Base-by-base conservation (phyloP, 2,888 invertebrate genomes). In the Morpho achilles region DNA sequence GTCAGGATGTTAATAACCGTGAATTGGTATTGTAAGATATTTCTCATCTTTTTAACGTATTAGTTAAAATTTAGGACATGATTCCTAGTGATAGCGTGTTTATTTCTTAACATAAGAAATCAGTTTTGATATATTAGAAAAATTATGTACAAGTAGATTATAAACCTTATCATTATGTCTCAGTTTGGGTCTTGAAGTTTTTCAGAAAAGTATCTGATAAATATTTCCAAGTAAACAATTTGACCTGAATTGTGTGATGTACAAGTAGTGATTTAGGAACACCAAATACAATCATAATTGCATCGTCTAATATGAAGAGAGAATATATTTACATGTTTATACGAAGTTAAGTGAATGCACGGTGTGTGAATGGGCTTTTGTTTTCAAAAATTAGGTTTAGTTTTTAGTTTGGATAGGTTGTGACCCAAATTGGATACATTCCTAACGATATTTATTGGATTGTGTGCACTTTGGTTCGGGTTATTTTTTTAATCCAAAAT, bases 391-490 rank as follows among this genome's bases (percentile, higher is more conserved):
- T 69, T 61, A 6, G 7, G 43, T 43, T 64, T 53, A 66, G 56
- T 46, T 61, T 60, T 62, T 52, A 57, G 60, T 54, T 47, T 50
- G 56, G 60, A 61, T 62, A 51, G 51, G 60, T 59, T 61, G 61
- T 63, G 57, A 65, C 53, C 58, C 84, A 87, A 87, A 79, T 65
- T 84, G 83, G 75, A 74, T 82, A 70, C 79, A 80, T 60, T 58
- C 49, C 44, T 7, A 39, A n/a, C n/a, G 3, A n/a, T 22, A 39
- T 50, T 53, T 59, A 58, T 68, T 68, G 69, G 74, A 68, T 69
- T 85, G 80, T 68, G 78, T 80, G 79, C 79, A 80, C 78, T 86
- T 87, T 87, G 83, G 66, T 61, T 47, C 16, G 40, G 43, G 49
- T 50, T 41, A 43, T 61, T 58, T 61, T 64, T 58, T 60, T 61